Conservation (phyloP, 2,113 vertebrate genomes). For the Haplochromis burtoni region DNA sequence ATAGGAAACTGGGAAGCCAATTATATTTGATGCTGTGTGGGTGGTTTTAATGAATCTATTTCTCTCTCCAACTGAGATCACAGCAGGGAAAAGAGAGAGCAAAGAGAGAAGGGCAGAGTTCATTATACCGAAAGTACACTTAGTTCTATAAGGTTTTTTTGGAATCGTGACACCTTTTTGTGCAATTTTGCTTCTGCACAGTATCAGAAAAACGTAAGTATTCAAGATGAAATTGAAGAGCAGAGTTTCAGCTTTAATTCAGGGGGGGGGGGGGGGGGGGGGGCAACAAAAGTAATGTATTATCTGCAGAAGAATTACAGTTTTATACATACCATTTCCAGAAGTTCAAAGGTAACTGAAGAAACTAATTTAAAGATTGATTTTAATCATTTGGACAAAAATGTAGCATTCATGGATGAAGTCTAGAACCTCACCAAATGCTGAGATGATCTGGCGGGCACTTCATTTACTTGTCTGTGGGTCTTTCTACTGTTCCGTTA, state of each 20-base stretch:
- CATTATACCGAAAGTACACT: not conserved
- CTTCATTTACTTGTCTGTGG: not conserved
- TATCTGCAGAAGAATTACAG: not conserved
- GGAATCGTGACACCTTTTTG: not conserved
- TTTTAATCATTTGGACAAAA: not conserved
- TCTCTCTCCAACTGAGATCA: not conserved
- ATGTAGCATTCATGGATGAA: not conserved
- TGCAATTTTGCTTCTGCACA: not conserved
- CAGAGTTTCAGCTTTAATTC: not conserved
- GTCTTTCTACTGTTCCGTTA: not conserved
- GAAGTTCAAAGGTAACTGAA: not conserved
- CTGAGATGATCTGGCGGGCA: not conserved
- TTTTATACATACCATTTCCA: not conserved
- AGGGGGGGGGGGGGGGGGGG: not conserved
- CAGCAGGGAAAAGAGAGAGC: not conserved
- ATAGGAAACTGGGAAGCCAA: not conserved
- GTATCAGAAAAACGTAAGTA: not conserved
- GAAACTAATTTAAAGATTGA: not conserved
- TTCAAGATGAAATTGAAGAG: not conserved
- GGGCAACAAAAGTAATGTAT: not conserved
- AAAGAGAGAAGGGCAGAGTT: not conserved
- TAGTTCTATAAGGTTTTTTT: not conserved
- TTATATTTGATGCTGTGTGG: slow-evolving; percentile 4
- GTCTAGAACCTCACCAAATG: not conserved
- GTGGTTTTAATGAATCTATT: not conserved